Evolutionary conservation across 2,888 invertebrate genomes (phyloP), one percentile per base, ranked within the genome.

Genomic region (Tanaodytes sp.): DNA sequence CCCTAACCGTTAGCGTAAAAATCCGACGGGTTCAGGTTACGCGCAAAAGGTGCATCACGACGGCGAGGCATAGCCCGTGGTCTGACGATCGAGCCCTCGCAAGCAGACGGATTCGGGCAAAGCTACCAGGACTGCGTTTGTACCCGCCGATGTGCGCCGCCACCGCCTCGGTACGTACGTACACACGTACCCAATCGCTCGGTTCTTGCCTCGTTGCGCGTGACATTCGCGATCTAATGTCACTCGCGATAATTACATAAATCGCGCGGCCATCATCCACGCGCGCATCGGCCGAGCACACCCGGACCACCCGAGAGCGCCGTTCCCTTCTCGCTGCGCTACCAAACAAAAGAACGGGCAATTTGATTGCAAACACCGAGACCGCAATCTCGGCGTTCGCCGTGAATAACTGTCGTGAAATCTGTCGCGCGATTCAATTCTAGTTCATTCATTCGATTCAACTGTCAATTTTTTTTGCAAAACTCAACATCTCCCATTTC

Each of bases 1-100:
- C n/a, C 43, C 31, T 55, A 55, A 63, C 55, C 49, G 63, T 55
- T 48, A 63, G 42, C 42, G 23, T 23, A 20, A 55, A 62, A 55
- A 23, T 23, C 39, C 23, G 55, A 48, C 19, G 40, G 42, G 55
- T 49, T 12, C 40, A 54, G 48, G 52, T 54, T 19, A 31, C 33
- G 40, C 48, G 54, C 62, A 63, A 45, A 63, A 63, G 54, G 48
- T 52, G 61, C n/a, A 43, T n/a, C 30, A 14, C 23, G 18, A 45
- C 20, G 18, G 43, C 18, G 33, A 23, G 33, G 5, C 31, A 6
- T 16, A 30, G 48, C 11, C 39, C 31, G n/a, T 2, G 18, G 46
- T 18, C 9, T n/a, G n/a, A n/a, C n/a, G n/a, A n/a, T n/a, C 30
- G 31, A 36, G 49, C 49, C 14, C 23, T 36, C n/a, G 9, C 18